A percentile compares a stretch with the other conserved stretches of the same genome.
These are phyloP conservation scores for Acyrthosiphon pisum DNA, from an alignment of 1,140 invertebrate genomes.

Conservation along the genomic window DNA sequence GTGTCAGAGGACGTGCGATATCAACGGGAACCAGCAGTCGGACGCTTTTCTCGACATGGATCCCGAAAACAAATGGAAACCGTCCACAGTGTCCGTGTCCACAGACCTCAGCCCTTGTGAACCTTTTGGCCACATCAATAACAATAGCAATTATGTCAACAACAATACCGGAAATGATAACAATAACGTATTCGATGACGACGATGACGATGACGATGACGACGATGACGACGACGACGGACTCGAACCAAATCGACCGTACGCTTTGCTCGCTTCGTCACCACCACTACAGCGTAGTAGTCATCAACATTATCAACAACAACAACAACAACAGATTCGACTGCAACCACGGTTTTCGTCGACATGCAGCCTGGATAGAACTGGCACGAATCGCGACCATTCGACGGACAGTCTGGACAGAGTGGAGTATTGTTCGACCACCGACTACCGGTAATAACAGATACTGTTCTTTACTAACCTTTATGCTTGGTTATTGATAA, in stretches of 20 bases:
- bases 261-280: neutral
- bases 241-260: neutral
- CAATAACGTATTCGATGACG: neutral
- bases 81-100: neutral
- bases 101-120: slow-evolving; percentile 67
- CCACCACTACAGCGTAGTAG: neutral
- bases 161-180: slow-evolving; percentile 1
- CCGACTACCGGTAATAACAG: slow-evolving; percentile 30
- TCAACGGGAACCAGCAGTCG: slow-evolving; percentile 63
- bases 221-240: neutral
- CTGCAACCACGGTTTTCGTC: slow-evolving; percentile 60
- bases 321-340: neutral
- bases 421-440: slow-evolving; percentile 31
- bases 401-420: slow-evolving; percentile 22
- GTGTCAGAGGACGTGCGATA: neutral
- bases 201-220: neutral
- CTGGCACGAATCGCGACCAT: neutral
- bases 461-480: too few relatives aligned
- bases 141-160: slow-evolving; percentile 62
- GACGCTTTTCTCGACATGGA: slow-evolving; percentile 66
- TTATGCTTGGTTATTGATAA: too few relatives aligned
- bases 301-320: neutral
- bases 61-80: slow-evolving; percentile 70
- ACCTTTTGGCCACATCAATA: slow-evolving; percentile 71
- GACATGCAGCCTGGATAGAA: neutral